phyloP scores from a whole-genome alignment of 2,888 invertebrate species.

The Oscheius sp. region DNA sequence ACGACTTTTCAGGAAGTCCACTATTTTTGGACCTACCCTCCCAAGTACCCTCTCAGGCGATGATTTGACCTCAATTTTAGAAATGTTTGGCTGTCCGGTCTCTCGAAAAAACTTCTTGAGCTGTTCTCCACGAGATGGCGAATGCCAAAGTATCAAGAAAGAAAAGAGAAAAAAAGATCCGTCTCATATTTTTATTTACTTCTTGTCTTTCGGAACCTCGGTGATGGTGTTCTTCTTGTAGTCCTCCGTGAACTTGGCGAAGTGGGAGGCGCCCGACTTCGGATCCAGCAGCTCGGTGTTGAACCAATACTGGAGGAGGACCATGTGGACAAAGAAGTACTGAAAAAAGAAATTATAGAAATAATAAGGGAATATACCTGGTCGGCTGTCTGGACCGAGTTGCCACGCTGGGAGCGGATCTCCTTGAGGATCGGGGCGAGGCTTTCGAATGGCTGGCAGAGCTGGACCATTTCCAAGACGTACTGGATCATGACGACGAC shows the following conservation, averaged over 20 bases:
- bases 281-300: conserved; percentile 34
- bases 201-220: no score
- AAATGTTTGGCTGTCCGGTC: no score
- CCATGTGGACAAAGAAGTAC: conserved; percentile 54
- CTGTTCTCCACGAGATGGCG: no score
- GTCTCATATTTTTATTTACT: no score
- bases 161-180: no score
- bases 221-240: conserved; percentile 38
- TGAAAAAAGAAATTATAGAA: conserved; percentile 14
- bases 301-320: conserved; percentile 49
- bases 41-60: no score
- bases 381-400: conserved; percentile 54
- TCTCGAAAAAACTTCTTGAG: no score
- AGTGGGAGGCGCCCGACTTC: conserved; percentile 25
- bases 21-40: no score
- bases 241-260: conserved; percentile 38
- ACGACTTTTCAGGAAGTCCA: no score
- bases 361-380: background rate
- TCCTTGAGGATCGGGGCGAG: conserved; percentile 46
- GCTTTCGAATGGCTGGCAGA: conserved; percentile 42
- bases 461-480: conserved; percentile 46
- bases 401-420: conserved; percentile 51
- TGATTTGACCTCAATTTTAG: no score
- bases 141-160: no score
- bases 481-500: conserved; percentile 55